A percentile compares a stretch with the other conserved stretches of the same genome.
phyloP scores from a whole-genome alignment of 2,888 invertebrate genomes.

The Crossocerus cetratus region DNA sequence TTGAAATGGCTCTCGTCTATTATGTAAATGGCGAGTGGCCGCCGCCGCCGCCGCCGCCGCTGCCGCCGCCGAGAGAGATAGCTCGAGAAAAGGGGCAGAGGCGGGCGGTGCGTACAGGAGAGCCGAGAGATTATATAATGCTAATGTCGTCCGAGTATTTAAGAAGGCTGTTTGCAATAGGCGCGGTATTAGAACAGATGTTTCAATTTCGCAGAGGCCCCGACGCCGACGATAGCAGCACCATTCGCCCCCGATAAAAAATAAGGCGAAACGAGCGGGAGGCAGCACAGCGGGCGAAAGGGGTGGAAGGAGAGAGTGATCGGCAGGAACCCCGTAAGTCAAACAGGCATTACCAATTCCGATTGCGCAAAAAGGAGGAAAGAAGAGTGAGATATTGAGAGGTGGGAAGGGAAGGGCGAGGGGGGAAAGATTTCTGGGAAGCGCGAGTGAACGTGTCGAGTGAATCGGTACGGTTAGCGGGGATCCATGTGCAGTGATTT shows the following conservation, averaged over 20 bases:
- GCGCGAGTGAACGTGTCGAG: too few relatives aligned
- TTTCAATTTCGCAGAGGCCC: constrained; percentile 32
- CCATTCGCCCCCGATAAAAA: background rate
- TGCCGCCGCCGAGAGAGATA: background rate
- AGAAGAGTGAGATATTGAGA: background rate
- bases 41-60: background rate
- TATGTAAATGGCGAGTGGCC: background rate
- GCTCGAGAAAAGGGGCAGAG: background rate
- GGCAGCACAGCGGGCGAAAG: constrained; percentile 1
- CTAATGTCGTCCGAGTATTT: constrained; percentile 15
- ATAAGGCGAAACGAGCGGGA: constrained; percentile 9
- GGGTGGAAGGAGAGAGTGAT: background rate
- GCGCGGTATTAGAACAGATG: constrained; percentile 44
- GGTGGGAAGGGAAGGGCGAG: too few relatives aligned
- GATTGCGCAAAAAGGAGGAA: constrained; percentile 6
- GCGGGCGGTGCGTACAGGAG: background rate
- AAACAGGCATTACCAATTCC: constrained; percentile 9
- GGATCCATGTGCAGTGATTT: too few relatives aligned
- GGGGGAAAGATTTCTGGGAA: too few relatives aligned
- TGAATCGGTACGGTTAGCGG: too few relatives aligned
- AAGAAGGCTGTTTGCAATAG: constrained; percentile 26
- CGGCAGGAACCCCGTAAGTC: background rate
- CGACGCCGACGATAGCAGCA: too few relatives aligned
- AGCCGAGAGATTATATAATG: constrained; percentile 23
- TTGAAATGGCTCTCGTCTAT: background rate